A percentile compares a stretch with the other conserved stretches of the same genome.
These are phyloP conservation scores for Amphibalanus amphitrite DNA, from an alignment of 1,140 invertebrate genomes.

Conservation along the genomic window DNA sequence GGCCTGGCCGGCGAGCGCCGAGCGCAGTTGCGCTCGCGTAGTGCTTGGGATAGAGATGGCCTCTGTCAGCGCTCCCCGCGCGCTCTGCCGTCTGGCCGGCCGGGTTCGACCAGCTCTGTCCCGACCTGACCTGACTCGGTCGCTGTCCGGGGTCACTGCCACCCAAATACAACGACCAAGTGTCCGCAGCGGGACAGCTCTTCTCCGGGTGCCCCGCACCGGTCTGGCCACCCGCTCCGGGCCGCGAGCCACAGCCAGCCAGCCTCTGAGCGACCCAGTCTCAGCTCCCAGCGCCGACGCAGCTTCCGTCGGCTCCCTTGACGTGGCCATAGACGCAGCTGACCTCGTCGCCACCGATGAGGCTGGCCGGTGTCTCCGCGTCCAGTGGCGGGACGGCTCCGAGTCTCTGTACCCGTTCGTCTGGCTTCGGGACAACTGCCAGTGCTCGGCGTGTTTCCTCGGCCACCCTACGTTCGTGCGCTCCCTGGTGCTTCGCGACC, in stretches of 20 bases:
- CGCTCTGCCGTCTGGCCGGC: neutral
- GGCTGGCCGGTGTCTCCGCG: neutral
- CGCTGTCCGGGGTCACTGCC: neutral
- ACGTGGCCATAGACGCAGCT: neutral
- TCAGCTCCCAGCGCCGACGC: too few relatives aligned
- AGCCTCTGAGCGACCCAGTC: too few relatives aligned
- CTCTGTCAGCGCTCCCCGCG: too few relatives aligned
- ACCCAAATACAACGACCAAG: too few relatives aligned
- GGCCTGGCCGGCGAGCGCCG: too few relatives aligned
- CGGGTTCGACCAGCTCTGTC: too few relatives aligned
- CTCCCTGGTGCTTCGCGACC: constrained; percentile 34
- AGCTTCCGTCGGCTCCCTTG: neutral
- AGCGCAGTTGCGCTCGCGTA: neutral
- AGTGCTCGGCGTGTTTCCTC: constrained; percentile 42
- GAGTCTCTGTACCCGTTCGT: constrained; percentile 28
- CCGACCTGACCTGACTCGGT: neutral
- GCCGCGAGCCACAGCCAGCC: neutral
- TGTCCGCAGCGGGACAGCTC: too few relatives aligned
- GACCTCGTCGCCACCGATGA: neutral
- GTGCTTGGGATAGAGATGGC: neutral
- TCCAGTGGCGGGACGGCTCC: neutral
- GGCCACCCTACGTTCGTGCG: constrained; percentile 34
- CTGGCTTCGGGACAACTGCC: constrained; percentile 50
- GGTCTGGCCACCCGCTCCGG: neutral
- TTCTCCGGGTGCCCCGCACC: too few relatives aligned